A percentile compares a stretch with the other conserved stretches of the same genome.
These are phyloP conservation scores for Tiliacea citrago DNA, from an alignment of 2,888 invertebrate species.

Conservation along the genomic window DNA sequence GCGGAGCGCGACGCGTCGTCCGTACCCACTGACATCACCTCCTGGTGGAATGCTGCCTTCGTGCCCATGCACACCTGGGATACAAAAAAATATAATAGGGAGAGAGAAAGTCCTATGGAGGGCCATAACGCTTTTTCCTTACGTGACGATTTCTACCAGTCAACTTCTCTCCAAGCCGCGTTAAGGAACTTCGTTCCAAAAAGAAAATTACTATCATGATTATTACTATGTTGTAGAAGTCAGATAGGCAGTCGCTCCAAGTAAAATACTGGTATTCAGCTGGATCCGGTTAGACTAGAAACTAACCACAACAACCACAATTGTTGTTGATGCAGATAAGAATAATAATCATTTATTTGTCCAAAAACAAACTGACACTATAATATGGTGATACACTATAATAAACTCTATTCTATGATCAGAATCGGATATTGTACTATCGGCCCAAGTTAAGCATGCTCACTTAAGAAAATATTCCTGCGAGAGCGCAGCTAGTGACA, in stretches of 20 bases:
- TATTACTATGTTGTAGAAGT: neutral
- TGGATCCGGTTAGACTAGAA: neutral
- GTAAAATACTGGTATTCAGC: neutral
- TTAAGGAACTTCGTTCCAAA: neutral
- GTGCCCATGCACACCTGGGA: constrained; percentile 89
- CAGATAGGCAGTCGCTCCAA: neutral
- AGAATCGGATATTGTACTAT: too few relatives aligned
- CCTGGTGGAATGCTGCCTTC: constrained; percentile 90
- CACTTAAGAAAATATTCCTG: too few relatives aligned
- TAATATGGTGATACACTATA: too few relatives aligned
- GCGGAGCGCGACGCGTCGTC: constrained; percentile 90
- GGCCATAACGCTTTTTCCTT: neutral
- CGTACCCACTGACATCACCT: constrained; percentile 89
- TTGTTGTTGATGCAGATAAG: neutral
- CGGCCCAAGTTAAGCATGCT: too few relatives aligned
- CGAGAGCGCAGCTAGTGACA: too few relatives aligned
- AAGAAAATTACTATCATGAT: neutral
- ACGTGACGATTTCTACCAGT: neutral
- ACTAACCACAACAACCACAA: neutral
- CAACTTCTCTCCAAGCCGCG: neutral
- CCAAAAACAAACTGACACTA: too few relatives aligned
- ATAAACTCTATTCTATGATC: too few relatives aligned
- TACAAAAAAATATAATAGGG: neutral
- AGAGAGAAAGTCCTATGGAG: neutral
- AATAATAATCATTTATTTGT: too few relatives aligned